Evolutionary conservation across 2,888 invertebrate species (phyloP).

Genomic region (Encarsia formosa): DNA sequence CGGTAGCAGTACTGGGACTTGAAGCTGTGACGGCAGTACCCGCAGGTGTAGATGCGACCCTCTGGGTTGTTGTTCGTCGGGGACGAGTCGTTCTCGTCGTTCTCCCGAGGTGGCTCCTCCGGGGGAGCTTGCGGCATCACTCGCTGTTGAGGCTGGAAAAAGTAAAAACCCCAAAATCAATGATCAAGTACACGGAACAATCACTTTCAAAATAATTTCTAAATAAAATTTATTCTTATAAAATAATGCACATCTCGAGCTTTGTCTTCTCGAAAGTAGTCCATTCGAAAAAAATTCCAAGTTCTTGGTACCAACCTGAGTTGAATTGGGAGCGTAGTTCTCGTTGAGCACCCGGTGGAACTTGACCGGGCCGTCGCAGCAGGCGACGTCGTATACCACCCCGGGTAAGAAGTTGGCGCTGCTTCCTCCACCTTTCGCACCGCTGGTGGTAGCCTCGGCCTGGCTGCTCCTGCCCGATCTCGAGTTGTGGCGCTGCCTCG

Average conservation of each 20-base stretch:
- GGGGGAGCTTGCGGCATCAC: too few relatives aligned
- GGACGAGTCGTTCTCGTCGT: slow-evolving; percentile 16
- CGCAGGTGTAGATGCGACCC: slow-evolving; percentile 59
- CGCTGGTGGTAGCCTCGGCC: slow-evolving; percentile 4
- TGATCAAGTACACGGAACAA: too few relatives aligned
- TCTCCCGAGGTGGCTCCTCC: slow-evolving; percentile 32
- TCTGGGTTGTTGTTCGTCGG: slow-evolving; percentile 9
- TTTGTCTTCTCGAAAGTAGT: too few relatives aligned
- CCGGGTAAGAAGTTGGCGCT: slow-evolving; percentile 14
- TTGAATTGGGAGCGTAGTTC: slow-evolving; percentile 58
- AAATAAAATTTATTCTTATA: too few relatives aligned
- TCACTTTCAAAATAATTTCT: too few relatives aligned
- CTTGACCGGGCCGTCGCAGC: slow-evolving; percentile 85
- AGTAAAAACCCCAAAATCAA: too few relatives aligned
- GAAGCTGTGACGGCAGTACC: slow-evolving; percentile 75
- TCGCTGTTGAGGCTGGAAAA: too few relatives aligned
- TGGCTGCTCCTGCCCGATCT: slow-evolving; percentile 3
- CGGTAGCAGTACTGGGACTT: slow-evolving; percentile 83
- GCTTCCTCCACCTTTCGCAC: background rate
- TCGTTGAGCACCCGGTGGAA: slow-evolving; percentile 82
- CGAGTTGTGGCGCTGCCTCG: background rate
- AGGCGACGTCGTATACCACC: slow-evolving; percentile 80
- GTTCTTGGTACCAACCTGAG: slow-evolving; percentile 16
- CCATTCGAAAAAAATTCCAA: too few relatives aligned
- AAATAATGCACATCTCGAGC: too few relatives aligned